Evolutionary conservation across 2,888 invertebrate species (phyloP).

Genomic region (Calliscelio sp.): DNA sequence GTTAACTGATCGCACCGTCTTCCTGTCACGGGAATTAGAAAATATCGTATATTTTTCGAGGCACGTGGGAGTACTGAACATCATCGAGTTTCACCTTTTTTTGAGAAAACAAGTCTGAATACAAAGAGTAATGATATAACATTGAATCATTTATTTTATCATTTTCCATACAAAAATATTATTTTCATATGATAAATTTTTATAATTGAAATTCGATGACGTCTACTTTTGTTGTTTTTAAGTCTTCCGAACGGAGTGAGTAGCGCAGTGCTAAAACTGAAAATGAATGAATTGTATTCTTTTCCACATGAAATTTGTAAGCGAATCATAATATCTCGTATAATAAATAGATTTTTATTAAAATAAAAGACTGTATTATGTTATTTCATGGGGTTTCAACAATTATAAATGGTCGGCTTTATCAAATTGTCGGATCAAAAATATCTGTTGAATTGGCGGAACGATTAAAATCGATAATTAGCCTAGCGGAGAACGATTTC

Average conservation of each 20-base stretch:
- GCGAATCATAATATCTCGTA: constrained; percentile 45
- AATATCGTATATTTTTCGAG: constrained; percentile 49
- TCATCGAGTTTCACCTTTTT: constrained; percentile 37
- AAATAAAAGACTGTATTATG: neutral
- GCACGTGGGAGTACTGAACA: constrained; percentile 20
- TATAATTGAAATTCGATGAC: too few species aligned
- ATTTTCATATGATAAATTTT: too few species aligned
- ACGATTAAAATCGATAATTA: constrained; percentile 56
- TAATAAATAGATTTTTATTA: constrained; percentile 62
- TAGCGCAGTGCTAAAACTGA: too few species aligned
- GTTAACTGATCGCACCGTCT: constrained; percentile 43
- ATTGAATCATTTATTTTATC: constrained; percentile 19
- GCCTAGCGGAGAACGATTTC: constrained; percentile 34
- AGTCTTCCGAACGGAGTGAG: too few species aligned
- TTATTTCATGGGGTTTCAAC: neutral
- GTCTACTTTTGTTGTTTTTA: too few species aligned
- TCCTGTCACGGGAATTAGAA: constrained; percentile 35
- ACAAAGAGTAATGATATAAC: constrained; percentile 11
- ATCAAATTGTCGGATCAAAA: constrained; percentile 24
- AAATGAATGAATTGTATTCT: too few species aligned
- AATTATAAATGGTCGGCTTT: neutral
- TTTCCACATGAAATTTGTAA: constrained; percentile 55
- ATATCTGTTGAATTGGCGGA: constrained; percentile 15
- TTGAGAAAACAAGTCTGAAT: constrained; percentile 60
- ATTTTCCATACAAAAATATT: neutral